Conservation (phyloP, 2,888 invertebrate species). For the Operophtera brumata region DNA sequence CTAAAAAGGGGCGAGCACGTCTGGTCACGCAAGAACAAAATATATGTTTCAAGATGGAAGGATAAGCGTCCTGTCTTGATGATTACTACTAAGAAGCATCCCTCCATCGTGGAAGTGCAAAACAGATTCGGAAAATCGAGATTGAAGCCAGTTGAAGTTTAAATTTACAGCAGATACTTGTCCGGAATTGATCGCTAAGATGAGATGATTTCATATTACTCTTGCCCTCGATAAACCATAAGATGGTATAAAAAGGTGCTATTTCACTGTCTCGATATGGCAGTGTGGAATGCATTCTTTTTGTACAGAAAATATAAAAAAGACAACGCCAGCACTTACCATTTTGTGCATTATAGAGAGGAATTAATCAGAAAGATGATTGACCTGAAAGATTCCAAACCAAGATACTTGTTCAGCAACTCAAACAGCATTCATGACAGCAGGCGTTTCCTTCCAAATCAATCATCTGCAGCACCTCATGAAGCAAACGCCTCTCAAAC, state of each 20-base stretch:
- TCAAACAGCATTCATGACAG: conserved; percentile 13
- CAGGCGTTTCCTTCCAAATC: conserved; percentile 11
- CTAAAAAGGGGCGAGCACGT: conserved; percentile 40
- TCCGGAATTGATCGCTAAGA: conserved; percentile 22
- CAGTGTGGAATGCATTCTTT: conserved; percentile 15
- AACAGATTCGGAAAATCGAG: conserved; percentile 8
- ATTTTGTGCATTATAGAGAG: conserved; percentile 10
- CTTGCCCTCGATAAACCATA: conserved; percentile 22
- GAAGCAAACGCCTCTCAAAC: background rate
- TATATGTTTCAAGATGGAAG: conserved; percentile 41
- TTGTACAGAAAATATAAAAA: conserved; percentile 5
- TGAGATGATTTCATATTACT: conserved; percentile 20
- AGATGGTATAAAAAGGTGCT: conserved; percentile 18
- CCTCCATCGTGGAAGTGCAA: conserved; percentile 14
- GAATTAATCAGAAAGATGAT: conserved; percentile 16
- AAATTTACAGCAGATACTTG: conserved; percentile 19
- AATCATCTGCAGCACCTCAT: conserved; percentile 6
- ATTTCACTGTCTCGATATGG: conserved; percentile 15
- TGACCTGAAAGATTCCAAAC: conserved; percentile 6
- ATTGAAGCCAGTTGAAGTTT: conserved; percentile 16
- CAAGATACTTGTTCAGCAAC: conserved; percentile 6
- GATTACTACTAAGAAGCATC: conserved; percentile 40
- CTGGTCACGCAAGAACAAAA: conserved; percentile 38
- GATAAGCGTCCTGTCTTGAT: conserved; percentile 40
- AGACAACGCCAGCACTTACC: conserved; percentile 5